Evolutionary conservation across 2,888 invertebrate species (phyloP).

Genomic region (Orthosia cruda): DNA sequence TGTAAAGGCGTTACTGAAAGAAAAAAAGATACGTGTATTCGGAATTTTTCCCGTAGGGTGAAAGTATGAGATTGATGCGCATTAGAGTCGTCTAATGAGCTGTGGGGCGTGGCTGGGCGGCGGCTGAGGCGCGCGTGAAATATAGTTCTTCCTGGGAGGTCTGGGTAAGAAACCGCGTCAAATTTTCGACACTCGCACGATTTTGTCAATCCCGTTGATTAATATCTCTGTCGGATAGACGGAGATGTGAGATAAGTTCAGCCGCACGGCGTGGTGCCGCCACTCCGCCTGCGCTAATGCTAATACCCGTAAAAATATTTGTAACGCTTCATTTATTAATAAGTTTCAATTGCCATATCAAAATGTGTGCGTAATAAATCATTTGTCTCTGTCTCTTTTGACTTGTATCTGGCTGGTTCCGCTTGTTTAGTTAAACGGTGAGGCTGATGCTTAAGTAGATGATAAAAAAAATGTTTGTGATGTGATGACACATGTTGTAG

Average conservation of each 20-base stretch:
- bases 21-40: conserved; percentile 64
- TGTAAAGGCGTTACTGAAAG: conserved; percentile 59
- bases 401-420: conserved; percentile 34
- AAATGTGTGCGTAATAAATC: conserved; percentile 62
- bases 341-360: conserved; percentile 66
- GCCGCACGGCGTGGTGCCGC: conserved; percentile 70
- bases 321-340: conserved; percentile 69
- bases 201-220: conserved; percentile 90
- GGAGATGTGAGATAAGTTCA: conserved; percentile 81
- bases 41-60: conserved; percentile 73
- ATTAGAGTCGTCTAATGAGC: conserved; percentile 90
- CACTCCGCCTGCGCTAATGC: conserved; percentile 70
- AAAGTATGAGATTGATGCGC: conserved; percentile 86
- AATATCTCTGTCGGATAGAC: conserved; percentile 84
- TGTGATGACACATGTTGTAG: conserved; percentile 20
- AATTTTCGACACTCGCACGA: conserved; percentile 91
- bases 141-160: conserved; percentile 90
- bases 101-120: conserved; percentile 84
- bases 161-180: conserved; percentile 82
- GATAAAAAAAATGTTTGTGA: not conserved
- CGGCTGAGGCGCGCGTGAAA: conserved; percentile 84
- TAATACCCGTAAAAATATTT: conserved; percentile 71
- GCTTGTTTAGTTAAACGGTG: conserved; percentile 38
- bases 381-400: conserved; percentile 52
- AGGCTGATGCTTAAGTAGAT: conserved; percentile 11